phyloP scores from a whole-genome alignment of 2,888 invertebrate species.

The Taenaris catops region DNA sequence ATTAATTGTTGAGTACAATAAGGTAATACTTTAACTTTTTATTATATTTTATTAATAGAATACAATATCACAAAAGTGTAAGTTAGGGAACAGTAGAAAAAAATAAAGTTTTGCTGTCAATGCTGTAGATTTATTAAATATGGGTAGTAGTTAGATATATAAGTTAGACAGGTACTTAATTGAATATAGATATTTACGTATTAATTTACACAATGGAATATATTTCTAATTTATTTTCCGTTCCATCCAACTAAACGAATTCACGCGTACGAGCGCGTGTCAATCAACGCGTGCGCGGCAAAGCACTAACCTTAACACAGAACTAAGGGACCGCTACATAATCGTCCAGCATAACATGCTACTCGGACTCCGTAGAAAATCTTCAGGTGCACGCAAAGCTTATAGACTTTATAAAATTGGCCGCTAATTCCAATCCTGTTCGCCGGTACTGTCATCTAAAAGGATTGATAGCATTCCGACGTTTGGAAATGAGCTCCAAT shows the following conservation, averaged over 20 bases:
- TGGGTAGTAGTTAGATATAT: no score
- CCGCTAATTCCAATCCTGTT: slow-evolving; percentile 5
- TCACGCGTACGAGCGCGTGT: slow-evolving; percentile 40
- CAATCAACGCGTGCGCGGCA: slow-evolving; percentile 42
- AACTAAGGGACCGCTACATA: slow-evolving; percentile 30
- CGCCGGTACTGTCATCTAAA: slow-evolving; percentile 12
- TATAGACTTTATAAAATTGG: slow-evolving; percentile 7
- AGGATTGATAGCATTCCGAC: slow-evolving; percentile 22
- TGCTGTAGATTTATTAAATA: no score
- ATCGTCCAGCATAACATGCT: slow-evolving; percentile 24
- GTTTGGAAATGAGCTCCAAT: slow-evolving; percentile 1
- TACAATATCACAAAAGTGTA: no score
- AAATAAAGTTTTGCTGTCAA: no score
- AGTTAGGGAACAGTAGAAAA: no score
- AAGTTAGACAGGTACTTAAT: no score
- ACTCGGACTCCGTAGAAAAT: slow-evolving; percentile 7
- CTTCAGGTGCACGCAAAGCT: background rate
- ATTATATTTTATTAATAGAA: no score
- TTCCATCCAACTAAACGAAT: slow-evolving; percentile 9
- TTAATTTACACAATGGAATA: no score
- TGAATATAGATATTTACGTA: no score
- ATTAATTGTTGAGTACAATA: no score
- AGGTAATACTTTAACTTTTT: no score
- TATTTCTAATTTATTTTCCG: slow-evolving; percentile 9
- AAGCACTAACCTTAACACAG: slow-evolving; percentile 54